phyloP scores from a whole-genome alignment of 2,797 vertebrate genomes.

The Mallotus villosus region DNA sequence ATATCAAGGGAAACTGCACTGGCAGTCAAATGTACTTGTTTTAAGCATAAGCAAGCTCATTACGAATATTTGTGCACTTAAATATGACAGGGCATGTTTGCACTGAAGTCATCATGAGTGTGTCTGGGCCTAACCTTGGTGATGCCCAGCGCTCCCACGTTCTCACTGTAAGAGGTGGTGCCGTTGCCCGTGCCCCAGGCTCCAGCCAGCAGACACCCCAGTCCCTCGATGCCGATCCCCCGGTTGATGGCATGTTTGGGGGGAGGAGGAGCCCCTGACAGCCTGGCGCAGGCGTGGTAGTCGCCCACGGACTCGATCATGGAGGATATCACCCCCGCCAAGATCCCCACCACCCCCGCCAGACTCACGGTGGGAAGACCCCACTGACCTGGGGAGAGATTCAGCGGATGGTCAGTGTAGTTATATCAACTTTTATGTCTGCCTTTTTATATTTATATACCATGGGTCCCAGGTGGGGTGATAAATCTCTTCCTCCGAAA shows the following conservation, averaged over 20 bases:
- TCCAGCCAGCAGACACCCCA: slow-evolving; percentile 92
- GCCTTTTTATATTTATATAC: too few species aligned
- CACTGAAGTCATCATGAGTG: neutral
- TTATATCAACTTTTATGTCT: too few species aligned
- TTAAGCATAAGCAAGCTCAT: too few species aligned
- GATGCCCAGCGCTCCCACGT: slow-evolving; percentile 90
- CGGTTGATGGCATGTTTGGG: slow-evolving; percentile 90
- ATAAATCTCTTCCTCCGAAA: too few species aligned
- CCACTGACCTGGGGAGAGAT: slow-evolving; percentile 86
- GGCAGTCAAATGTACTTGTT: too few species aligned
- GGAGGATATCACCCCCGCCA: slow-evolving; percentile 92
- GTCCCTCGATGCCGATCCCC: slow-evolving; percentile 91
- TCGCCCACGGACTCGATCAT: slow-evolving; percentile 97
- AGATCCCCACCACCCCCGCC: slow-evolving; percentile 91
- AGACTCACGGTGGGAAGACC: slow-evolving; percentile 88
- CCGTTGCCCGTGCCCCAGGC: slow-evolving; percentile 95
- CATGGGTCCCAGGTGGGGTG: too few species aligned
- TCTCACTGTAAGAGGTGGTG: slow-evolving; percentile 96
- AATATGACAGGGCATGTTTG: neutral
- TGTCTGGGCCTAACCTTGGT: slow-evolving; percentile 81
- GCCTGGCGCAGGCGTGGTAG: slow-evolving; percentile 92
- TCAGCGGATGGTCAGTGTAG: slow-evolving; percentile 4
- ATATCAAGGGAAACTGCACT: too few species aligned
- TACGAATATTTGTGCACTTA: too few species aligned
- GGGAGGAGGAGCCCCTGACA: slow-evolving; percentile 89